Evolutionary conservation across 2,113 vertebrate species (phyloP).

Genomic region (Neotoma lepida): DNA sequence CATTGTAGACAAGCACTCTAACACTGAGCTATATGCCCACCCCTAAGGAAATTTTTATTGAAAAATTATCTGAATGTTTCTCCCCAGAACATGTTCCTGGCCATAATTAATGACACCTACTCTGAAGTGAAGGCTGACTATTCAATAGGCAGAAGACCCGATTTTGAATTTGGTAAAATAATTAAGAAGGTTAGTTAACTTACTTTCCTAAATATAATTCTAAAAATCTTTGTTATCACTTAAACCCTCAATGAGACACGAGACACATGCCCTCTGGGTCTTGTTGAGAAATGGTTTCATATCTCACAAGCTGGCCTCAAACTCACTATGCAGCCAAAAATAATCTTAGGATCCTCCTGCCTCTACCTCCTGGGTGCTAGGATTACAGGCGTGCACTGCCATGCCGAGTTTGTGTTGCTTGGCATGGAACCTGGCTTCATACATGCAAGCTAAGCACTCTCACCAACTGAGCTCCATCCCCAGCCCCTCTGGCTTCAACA

Average conservation of each 20-base stretch:
- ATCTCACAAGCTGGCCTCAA: not conserved
- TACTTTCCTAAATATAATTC: slow-evolving; percentile 23
- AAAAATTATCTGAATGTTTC: slow-evolving; percentile 65
- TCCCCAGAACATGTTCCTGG: slow-evolving; percentile 86
- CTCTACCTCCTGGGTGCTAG: not conserved
- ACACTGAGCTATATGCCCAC: no score
- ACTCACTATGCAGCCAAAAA: not conserved
- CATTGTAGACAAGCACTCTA: not conserved
- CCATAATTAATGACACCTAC: slow-evolving; percentile 86
- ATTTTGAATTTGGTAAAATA: slow-evolving; percentile 79
- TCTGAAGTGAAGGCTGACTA: slow-evolving; percentile 86
- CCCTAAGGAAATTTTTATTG: slow-evolving; percentile 49
- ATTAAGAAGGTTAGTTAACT: slow-evolving; percentile 79
- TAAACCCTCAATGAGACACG: not conserved
- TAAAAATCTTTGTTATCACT: slow-evolving; percentile 6
- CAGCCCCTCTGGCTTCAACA: slow-evolving; percentile 11
- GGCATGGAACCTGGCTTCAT: not conserved
- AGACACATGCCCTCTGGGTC: not conserved
- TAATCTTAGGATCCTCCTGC: not conserved
- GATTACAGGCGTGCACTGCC: not conserved
- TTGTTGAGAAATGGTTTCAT: not conserved
- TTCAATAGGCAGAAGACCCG: slow-evolving; percentile 68
- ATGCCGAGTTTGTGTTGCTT: no score
- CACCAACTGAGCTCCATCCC: not conserved
- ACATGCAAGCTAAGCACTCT: not conserved